Evolutionary conservation across 2,113 vertebrate species (phyloP).

Genomic region (Felis chaus): DNA sequence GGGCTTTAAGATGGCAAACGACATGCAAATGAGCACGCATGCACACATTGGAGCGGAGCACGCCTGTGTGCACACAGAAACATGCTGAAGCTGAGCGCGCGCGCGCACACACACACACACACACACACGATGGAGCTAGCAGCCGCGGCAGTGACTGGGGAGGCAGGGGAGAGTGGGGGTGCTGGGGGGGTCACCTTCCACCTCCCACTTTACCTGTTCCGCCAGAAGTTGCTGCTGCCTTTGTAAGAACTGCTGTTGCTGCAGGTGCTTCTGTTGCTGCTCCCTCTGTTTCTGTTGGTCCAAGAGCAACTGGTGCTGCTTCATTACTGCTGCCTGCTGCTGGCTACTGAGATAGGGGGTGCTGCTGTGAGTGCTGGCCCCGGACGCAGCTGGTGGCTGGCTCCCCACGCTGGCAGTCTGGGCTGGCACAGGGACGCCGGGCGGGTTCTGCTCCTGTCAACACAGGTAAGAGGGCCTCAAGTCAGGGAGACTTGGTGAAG

Average conservation of each 20-base stretch:
- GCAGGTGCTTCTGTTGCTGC: slow-evolving; percentile 87
- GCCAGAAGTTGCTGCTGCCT: slow-evolving; percentile 93
- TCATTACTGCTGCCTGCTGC: slow-evolving; percentile 90
- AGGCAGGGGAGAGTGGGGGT: not conserved
- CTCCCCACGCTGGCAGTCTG: slow-evolving; percentile 84
- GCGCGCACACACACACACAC: fast-evolving
- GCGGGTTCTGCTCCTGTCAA: slow-evolving; percentile 91
- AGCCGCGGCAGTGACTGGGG: fast-evolving
- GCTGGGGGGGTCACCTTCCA: fast-evolving
- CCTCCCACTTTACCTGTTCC: slow-evolving; percentile 89
- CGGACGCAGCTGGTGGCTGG: slow-evolving; percentile 85
- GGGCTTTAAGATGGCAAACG: not conserved
- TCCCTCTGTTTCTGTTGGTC: slow-evolving; percentile 89
- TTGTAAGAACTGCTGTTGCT: slow-evolving; percentile 90
- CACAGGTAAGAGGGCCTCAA: not conserved
- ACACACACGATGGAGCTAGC: not conserved
- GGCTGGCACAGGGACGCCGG: slow-evolving; percentile 86
- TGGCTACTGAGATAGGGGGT: slow-evolving; percentile 89
- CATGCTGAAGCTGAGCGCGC: too few relatives aligned
- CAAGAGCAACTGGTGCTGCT: slow-evolving; percentile 91
- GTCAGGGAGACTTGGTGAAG: slow-evolving; percentile 42
- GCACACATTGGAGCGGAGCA: not conserved
- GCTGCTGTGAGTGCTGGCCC: slow-evolving; percentile 88
- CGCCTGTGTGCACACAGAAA: too few relatives aligned
- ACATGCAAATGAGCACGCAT: not conserved